phyloP scores from a whole-genome alignment of 30 jellyfish, hydroid and myxozoan genomes.

The Pelagia noctiluca region DNA sequence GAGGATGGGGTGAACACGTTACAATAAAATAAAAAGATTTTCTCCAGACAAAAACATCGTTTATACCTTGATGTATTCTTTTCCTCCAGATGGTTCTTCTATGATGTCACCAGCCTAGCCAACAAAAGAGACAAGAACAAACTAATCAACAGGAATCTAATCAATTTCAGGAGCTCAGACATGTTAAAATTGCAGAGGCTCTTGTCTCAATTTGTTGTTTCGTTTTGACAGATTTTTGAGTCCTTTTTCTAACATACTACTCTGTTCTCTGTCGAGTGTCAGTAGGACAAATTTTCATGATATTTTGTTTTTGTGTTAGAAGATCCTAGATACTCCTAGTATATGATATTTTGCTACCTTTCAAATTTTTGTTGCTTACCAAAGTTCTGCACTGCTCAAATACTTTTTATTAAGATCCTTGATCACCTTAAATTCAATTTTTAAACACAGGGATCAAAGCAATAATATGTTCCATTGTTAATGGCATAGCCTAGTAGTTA shows the following conservation, averaged over 20 bases:
- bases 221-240: neutral
- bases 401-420: too few species aligned
- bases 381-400: too few species aligned
- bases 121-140: neutral
- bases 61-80: conserved; percentile 58
- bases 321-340: too few species aligned
- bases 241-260: neutral
- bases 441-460: too few species aligned
- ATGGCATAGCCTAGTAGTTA: too few species aligned
- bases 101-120: conserved; percentile 75
- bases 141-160: neutral
- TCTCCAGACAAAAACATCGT: conserved; percentile 3
- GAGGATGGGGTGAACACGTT: neutral
- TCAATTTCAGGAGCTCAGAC: neutral
- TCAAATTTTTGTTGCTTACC: too few species aligned
- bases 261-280: neutral
- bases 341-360: too few species aligned
- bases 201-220: neutral
- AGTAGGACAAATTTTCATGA: neutral
- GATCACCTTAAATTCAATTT: too few species aligned
- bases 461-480: too few species aligned
- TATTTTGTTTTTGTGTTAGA: too few species aligned
- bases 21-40: neutral
- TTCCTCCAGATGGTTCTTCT: conserved; percentile 56
- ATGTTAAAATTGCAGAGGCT: neutral